Base-by-base conservation (phyloP, 2,113 vertebrate genomes). In the Scatophagus argus region DNA sequence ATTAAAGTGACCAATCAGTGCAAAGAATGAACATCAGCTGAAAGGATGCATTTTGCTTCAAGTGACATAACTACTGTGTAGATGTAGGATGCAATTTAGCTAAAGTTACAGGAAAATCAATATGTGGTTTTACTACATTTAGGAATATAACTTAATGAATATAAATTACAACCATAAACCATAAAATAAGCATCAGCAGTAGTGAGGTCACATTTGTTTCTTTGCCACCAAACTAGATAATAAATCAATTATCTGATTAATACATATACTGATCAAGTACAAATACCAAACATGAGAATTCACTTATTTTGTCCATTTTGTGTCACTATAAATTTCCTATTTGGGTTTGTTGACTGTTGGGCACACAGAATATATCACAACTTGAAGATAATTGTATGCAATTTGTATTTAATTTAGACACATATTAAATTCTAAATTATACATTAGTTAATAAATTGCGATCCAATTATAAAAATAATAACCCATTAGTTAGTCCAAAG, bases 81-180 rank as follows among this genome's bases (percentile, higher is more conserved):
- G 13, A 52, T 79, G 19, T 23, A 43, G 27, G 54, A 10, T 70
- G 21, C 72, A 72, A 81, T 86, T 74, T 52, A 79, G 79, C n/a
- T 13, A 32, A 64, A 55, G 39, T 39, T 1, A 41, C 8, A 61
- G 29, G 65, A 76, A 88, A 81, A 82, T 82, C 78, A 73, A 87
- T 80, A 47, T 10, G 36, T 72, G 65, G 38, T 49, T 79, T 83
- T 4, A 85, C 71, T 81, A 59, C 58, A 62, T 70, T 77, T 74
- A 79, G 31, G 47, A 56, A 74, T 32, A 52, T 86, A n/a, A n/a
- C n/a, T 81, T 69, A 78, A 59, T 6, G 7, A 31, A 43, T 56
- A 17, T 69, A 74, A 87, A 75, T 77, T 38, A 82, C 10, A 34
- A 19, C 8, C 6, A 51, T 66, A 31, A 38, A 58, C 8, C n/a